Evolutionary conservation across 2,888 invertebrate genomes (phyloP).

Genomic region (Tuberolachnus salignus): DNA sequence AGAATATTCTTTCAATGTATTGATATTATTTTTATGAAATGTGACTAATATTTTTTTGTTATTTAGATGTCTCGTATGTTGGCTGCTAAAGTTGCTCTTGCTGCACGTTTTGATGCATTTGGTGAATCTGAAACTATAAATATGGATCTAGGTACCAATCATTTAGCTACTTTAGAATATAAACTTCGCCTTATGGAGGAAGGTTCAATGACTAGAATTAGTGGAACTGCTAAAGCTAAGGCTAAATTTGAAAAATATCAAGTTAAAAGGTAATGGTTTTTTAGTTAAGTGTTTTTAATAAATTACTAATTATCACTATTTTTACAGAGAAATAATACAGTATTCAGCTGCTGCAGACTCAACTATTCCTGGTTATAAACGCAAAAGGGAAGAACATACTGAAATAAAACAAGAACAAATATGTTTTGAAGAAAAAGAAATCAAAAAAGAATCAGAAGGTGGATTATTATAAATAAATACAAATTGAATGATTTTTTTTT

Average conservation of each 20-base stretch:
- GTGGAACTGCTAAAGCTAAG: constrained; percentile 87
- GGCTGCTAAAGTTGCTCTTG: constrained; percentile 93
- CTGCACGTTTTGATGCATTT: constrained; percentile 92
- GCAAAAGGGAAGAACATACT: constrained; percentile 66
- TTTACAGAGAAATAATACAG: constrained; percentile 76
- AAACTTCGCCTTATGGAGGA: constrained; percentile 82
- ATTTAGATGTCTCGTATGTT: constrained; percentile 86
- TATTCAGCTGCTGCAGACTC: constrained; percentile 83
- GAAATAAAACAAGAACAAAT: constrained; percentile 62
- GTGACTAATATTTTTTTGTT: neutral
- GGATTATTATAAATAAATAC: neutral
- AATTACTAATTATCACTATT: constrained; percentile 44
- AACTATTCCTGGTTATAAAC: constrained; percentile 73
- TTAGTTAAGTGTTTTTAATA: neutral
- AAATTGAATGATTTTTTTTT: neutral
- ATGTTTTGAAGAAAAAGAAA: constrained; percentile 60
- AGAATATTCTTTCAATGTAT: too few relatives aligned
- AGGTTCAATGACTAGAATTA: constrained; percentile 79
- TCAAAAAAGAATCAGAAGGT: constrained; percentile 52
- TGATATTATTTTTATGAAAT: too few relatives aligned
- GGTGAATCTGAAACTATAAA: constrained; percentile 78
- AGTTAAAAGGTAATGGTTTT: constrained; percentile 69
- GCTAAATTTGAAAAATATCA: constrained; percentile 94
- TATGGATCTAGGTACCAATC: constrained; percentile 85
- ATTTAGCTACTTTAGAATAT: constrained; percentile 86